phyloP scores from a whole-genome alignment of 1,140 invertebrate genomes.

The Nephila pilipes region DNA sequence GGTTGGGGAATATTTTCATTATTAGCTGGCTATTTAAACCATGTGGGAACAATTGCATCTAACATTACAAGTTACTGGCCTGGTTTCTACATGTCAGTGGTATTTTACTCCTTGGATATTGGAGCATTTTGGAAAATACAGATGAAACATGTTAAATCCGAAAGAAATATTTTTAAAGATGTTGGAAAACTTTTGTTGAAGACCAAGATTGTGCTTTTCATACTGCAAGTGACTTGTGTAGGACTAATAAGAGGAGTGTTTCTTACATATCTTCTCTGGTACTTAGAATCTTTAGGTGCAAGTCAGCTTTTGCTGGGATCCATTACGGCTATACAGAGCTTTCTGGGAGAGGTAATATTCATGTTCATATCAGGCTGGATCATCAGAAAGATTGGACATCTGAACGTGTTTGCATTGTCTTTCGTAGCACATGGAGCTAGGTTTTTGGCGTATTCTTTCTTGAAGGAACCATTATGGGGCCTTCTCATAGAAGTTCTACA shows the following conservation, averaged over 20 bases:
- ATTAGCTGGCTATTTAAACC: slow-evolving; percentile 58
- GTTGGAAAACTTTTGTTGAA: slow-evolving; percentile 85
- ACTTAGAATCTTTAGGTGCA: slow-evolving; percentile 80
- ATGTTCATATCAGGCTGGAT: slow-evolving; percentile 92
- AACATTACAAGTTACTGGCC: slow-evolving; percentile 87
- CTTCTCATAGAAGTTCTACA: slow-evolving; percentile 92
- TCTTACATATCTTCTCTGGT: slow-evolving; percentile 89
- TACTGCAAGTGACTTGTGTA: slow-evolving; percentile 88
- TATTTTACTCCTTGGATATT: slow-evolving; percentile 67
- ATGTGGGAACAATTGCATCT: slow-evolving; percentile 79
- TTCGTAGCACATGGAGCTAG: slow-evolving; percentile 88
- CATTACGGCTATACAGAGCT: slow-evolving; percentile 89
- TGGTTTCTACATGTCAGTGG: slow-evolving; percentile 87
- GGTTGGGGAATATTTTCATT: slow-evolving; percentile 77
- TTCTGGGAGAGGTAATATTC: slow-evolving; percentile 92
- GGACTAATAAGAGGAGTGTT: slow-evolving; percentile 91
- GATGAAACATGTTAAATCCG: slow-evolving; percentile 45
- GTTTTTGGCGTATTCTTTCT: slow-evolving; percentile 90
- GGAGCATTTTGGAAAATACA: slow-evolving; percentile 82
- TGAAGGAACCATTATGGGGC: slow-evolving; percentile 88
- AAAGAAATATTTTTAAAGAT: slow-evolving; percentile 79
- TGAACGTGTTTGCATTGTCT: slow-evolving; percentile 89
- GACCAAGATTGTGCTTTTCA: slow-evolving; percentile 86
- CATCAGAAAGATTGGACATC: slow-evolving; percentile 90
- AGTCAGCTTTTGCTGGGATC: slow-evolving; percentile 89